Evolutionary conservation across 2,797 vertebrate species (phyloP).

Genomic region (Enteromius treurensis): DNA sequence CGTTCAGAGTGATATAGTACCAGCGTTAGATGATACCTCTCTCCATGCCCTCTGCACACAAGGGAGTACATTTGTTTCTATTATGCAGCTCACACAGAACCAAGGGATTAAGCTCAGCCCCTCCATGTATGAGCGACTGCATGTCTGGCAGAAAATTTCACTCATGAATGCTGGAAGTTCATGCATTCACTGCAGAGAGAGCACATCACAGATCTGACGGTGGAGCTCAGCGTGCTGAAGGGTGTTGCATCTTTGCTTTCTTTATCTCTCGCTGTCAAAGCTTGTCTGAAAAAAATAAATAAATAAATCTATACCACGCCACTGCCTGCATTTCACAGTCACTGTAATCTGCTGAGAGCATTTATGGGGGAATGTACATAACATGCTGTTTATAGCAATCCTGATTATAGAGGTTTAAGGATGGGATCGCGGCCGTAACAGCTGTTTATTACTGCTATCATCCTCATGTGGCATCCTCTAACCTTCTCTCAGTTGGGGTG

Average conservation of each 20-base stretch:
- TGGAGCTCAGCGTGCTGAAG: conserved; percentile 10
- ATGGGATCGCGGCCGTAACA: conserved; percentile 10
- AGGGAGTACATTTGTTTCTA: conserved; percentile 36
- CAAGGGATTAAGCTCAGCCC: conserved; percentile 43
- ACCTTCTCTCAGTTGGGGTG: conserved; percentile 6
- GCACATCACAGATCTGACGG: conserved; percentile 4
- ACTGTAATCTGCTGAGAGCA: conserved; percentile 35
- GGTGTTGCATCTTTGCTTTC: conserved; percentile 23
- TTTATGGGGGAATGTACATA: conserved; percentile 35
- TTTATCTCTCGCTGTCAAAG: conserved; percentile 12
- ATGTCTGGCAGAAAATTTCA: conserved; percentile 34
- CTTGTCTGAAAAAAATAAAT: not conserved
- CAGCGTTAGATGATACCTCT: conserved; percentile 20
- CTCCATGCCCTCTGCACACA: conserved; percentile 18
- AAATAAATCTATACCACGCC: conserved; percentile 17
- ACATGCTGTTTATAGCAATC: conserved; percentile 4
- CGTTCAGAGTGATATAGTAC: not conserved
- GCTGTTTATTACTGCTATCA: conserved; percentile 32
- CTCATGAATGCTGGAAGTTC: conserved; percentile 33
- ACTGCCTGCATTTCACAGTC: conserved; percentile 39
- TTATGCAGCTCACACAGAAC: conserved; percentile 39
- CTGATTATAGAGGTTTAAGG: conserved; percentile 38
- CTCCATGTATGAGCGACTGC: conserved; percentile 27
- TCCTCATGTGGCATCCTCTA: conserved; percentile 23
- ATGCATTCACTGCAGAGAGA: conserved; percentile 33